A percentile compares a stretch with the other conserved stretches of the same genome.
Conservation (phyloP, 2,113 vertebrate species). For the Myiozetetes cayanensis region DNA sequence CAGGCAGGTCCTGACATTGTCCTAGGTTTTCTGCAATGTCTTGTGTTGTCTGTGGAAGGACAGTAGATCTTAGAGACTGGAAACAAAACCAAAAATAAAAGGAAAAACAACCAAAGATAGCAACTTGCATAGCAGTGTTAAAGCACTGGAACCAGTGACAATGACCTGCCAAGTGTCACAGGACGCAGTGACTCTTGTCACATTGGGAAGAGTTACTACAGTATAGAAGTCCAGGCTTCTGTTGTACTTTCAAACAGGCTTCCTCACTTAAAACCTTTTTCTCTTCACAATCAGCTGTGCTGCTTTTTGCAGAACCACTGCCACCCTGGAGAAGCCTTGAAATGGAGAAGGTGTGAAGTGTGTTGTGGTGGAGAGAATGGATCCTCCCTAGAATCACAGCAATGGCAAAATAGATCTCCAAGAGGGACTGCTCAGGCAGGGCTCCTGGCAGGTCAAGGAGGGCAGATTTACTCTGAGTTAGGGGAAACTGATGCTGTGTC, state of each 20-base stretch:
- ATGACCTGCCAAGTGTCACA: neutral
- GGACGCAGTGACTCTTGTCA: neutral
- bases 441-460: neutral
- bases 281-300: neutral
- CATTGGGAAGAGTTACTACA: neutral
- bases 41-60: neutral
- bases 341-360: neutral
- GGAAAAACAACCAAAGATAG: fast-evolving
- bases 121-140: neutral
- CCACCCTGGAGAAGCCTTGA: neutral
- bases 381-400: neutral
- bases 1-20: neutral
- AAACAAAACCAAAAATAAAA: neutral
- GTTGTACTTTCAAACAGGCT: neutral
- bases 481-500: neutral
- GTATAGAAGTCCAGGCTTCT: neutral
- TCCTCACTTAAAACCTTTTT: neutral
- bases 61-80: neutral
- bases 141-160: neutral
- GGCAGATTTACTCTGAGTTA: neutral
- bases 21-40: neutral
- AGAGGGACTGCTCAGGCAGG: neutral
- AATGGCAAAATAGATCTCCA: neutral
- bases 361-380: neutral
- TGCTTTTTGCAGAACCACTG: neutral